Percentiles rank a stretch among this genome's conserved stretches.
These are phyloP conservation scores for Epizoanthus rinbou DNA, from an alignment of 92 coral and sea anemone genomes.

Conservation along the genomic window DNA sequence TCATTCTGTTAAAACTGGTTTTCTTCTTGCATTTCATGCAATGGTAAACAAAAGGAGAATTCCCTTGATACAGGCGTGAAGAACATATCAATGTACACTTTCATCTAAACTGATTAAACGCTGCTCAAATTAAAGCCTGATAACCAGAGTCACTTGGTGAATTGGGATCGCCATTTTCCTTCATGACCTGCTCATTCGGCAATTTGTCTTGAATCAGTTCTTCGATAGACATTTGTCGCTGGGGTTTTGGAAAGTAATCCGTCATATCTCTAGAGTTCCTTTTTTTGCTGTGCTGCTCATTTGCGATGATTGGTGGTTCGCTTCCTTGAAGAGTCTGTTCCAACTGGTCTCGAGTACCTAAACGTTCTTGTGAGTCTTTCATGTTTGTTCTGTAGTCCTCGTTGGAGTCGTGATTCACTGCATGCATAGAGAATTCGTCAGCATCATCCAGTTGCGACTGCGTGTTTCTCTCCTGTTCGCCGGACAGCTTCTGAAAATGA, in stretches of 20 bases:
- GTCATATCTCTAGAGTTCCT: slow-evolving; percentile 31
- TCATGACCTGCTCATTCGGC: slow-evolving; percentile 40
- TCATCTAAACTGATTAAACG: background rate
- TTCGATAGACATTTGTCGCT: slow-evolving; percentile 65
- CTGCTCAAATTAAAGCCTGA: slow-evolving; percentile 21
- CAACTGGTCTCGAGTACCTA: background rate
- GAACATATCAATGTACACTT: no score
- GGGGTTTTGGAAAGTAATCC: slow-evolving; percentile 62
- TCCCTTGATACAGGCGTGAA: no score
- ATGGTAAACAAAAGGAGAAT: no score
- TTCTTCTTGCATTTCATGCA: no score
- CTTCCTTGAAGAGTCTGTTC: background rate
- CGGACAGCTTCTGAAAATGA: background rate
- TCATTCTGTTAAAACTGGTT: no score
- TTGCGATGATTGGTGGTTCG: background rate
- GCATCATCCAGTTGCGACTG: background rate
- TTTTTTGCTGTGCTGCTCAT: slow-evolving; percentile 16
- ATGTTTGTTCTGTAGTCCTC: background rate
- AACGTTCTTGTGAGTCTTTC: background rate
- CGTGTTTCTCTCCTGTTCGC: background rate
- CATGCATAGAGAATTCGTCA: background rate
- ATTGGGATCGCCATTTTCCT: slow-evolving; percentile 7
- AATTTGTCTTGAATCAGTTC: slow-evolving; percentile 72
- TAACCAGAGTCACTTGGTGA: slow-evolving; percentile 31
- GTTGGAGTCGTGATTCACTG: background rate